Base-by-base conservation (phyloP, 2,888 invertebrate species). In the Mimumesa dahlbomi region DNA sequence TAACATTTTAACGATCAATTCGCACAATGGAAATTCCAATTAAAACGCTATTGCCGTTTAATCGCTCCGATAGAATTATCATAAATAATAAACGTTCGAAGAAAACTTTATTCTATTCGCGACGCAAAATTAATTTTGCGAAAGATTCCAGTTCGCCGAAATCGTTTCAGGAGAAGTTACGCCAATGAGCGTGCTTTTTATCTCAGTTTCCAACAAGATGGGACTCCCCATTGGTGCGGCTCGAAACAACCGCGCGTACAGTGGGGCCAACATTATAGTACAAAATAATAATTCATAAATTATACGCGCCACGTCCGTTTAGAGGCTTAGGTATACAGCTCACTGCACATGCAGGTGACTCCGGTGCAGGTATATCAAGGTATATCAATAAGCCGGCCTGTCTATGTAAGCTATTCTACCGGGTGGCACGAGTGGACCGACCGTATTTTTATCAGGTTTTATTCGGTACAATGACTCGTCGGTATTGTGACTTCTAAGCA, bases 201-300 rank as follows among this genome's bases (percentile, higher is more conserved):
- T 81, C 77, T 77, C 73, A 48, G 74, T 74, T 76, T 79, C 76
- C 73, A 81, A 79, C 75, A 73, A 77, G 79, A 80, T 68, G 79
- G 66, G 67, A 65, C 63, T 67, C 68, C 63, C 56, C 56, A 56
- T 63, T 64, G 56, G 66, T 65, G 58, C 31, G 48, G 42, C 68
- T 68, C 58, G 66, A 65, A 52, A 68, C 52, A 53, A 48, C 73
- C 76, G 72, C 61, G 70, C 66, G 57, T 66, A 69, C 76, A 58
- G 65, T 72, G 52, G 57, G 53, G 69, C 79, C 76, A 76, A 83
- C 84, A 85, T 85, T 85, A 84, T 82, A 81, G 80, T 83, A 84
- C 84, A 82, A 84, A 85, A 86, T 85, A 85, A 86, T 86, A 85
- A 86, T 86, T 86, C 85, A 85, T 86, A 85, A 86, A 85, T 86